These are phyloP conservation scores for Hirudo medicinalis DNA, from an alignment of 1,140 invertebrate genomes.

Conservation along the genomic window DNA sequence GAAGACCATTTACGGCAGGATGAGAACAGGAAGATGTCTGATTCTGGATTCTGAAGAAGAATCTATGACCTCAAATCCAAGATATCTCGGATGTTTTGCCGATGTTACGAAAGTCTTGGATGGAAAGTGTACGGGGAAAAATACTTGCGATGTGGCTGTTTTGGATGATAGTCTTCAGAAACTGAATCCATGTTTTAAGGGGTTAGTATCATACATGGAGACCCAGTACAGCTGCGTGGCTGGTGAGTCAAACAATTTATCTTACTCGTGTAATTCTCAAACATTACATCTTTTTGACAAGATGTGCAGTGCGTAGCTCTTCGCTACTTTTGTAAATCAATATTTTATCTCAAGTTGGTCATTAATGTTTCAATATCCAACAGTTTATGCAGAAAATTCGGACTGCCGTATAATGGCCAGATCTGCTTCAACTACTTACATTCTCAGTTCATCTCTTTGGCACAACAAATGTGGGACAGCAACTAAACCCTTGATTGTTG, in stretches of 20 bases:
- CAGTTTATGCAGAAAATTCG: neutral
- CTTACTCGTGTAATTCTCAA: neutral
- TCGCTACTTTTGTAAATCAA: no score
- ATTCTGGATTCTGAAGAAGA: neutral
- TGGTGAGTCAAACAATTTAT: neutral
- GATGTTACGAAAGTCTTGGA: neutral
- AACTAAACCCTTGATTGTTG: neutral
- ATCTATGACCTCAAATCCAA: neutral
- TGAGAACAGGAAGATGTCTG: neutral
- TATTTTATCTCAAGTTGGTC: no score
- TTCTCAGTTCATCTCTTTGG: neutral
- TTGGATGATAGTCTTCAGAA: neutral
- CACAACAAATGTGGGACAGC: neutral
- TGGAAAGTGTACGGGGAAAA: constrained; percentile 4
- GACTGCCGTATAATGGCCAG: neutral
- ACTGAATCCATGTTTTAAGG: constrained; percentile 2
- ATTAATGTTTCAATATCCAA: neutral
- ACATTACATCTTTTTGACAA: no score
- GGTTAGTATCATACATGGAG: neutral
- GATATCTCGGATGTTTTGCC: constrained; percentile 9
- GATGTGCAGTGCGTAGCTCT: no score
- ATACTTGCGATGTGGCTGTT: neutral
- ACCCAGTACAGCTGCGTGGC: neutral
- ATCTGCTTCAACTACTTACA: neutral
- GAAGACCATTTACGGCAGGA: neutral